Conservation (phyloP, 2,888 invertebrate species). For the Melinaea menophilus region DNA sequence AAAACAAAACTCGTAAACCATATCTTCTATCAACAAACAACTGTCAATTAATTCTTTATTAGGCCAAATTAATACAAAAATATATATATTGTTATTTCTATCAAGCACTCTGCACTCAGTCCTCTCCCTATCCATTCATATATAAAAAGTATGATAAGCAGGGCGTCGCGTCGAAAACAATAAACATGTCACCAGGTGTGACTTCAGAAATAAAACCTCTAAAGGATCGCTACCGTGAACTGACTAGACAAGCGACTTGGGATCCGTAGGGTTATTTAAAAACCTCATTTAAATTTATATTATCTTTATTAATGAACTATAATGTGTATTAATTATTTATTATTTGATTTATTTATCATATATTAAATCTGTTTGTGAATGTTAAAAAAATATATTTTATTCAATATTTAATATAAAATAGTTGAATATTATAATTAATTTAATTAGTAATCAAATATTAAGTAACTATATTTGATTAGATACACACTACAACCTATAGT, state of each 20-base stretch:
- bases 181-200: constrained; percentile 56
- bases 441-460: too few species aligned
- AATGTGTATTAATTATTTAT: too few species aligned
- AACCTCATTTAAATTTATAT: neutral
- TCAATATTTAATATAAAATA: too few species aligned
- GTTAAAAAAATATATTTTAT: too few species aligned
- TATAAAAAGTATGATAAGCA: constrained; percentile 28
- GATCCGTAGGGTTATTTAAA: constrained; percentile 20
- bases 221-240: constrained; percentile 65
- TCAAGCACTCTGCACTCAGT: constrained; percentile 1
- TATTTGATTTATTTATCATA: too few species aligned
- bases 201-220: constrained; percentile 56
- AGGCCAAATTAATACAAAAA: neutral
- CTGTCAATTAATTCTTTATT: neutral
- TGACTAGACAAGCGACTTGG: constrained; percentile 38
- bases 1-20: too few species aligned
- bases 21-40: neutral
- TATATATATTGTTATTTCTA: neutral
- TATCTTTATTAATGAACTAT: too few species aligned
- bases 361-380: too few species aligned
- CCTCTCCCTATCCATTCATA: constrained; percentile 11
- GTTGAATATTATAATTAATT: too few species aligned
- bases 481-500: too few species aligned
- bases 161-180: constrained; percentile 44
- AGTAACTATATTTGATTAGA: too few species aligned